phyloP scores from a whole-genome alignment of 35 echinoderm and acorn worm species.

The Amphiura filiformis region DNA sequence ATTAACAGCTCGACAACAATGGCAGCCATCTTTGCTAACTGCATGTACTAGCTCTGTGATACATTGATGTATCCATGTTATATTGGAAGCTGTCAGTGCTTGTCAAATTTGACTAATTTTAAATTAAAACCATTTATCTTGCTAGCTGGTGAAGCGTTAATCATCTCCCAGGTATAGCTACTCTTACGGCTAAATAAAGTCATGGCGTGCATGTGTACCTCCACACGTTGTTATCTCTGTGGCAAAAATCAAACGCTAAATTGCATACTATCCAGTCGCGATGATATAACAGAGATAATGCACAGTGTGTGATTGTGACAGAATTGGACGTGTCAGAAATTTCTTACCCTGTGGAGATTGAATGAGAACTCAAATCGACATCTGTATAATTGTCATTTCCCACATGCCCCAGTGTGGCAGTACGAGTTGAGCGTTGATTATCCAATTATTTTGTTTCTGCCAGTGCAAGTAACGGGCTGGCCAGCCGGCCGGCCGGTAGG shows the following conservation, averaged over 20 bases:
- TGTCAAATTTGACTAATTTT: no score
- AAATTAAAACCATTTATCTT: no score
- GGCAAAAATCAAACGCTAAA: background rate
- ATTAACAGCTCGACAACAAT: no score
- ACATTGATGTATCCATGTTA: no score
- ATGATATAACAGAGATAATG: background rate
- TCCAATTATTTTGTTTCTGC: background rate
- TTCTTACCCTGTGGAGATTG: background rate
- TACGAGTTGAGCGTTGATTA: background rate
- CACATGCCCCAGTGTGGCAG: background rate
- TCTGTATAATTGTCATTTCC: background rate
- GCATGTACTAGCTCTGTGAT: no score
- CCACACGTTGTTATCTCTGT: no score
- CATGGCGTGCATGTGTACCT: no score
- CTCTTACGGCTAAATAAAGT: no score
- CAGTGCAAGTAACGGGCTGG: background rate
- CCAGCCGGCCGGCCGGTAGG: background rate
- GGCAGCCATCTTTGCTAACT: no score
- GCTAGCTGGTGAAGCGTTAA: no score
- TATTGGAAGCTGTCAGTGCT: no score
- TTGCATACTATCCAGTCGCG: background rate
- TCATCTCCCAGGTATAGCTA: no score
- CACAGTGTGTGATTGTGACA: background rate
- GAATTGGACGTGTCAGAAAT: background rate
- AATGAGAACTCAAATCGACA: background rate